Evolutionary conservation across 2,113 vertebrate species (phyloP).

Genomic region (Pseudopodoces humilis): DNA sequence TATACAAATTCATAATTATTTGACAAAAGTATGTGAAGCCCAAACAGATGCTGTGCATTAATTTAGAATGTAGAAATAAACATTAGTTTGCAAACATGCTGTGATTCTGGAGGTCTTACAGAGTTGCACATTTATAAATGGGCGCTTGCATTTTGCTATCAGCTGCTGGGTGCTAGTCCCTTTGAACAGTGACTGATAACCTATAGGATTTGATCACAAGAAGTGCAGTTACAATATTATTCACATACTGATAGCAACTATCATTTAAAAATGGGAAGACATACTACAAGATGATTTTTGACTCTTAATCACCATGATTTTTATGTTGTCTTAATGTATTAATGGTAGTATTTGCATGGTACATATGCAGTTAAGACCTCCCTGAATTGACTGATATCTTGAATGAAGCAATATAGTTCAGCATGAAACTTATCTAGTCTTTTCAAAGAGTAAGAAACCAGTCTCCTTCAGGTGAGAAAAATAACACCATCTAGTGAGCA

Average conservation of each 20-base stretch:
- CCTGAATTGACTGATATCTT: not conserved
- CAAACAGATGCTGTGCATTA: not conserved
- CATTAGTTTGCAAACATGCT: not conserved
- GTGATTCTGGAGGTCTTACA: not conserved
- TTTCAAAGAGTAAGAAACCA: not conserved
- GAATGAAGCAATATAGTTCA: not conserved
- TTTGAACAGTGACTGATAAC: not conserved
- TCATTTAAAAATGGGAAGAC: not conserved
- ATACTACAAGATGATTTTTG: not conserved
- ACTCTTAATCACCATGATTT: not conserved
- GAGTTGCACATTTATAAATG: not conserved
- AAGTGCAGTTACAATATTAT: not conserved
- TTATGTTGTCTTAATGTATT: not conserved
- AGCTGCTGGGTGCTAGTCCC: not conserved
- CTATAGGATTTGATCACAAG: not conserved
- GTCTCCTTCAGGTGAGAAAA: not conserved
- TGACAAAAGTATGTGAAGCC: not conserved
- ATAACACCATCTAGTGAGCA: not conserved
- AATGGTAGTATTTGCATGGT: not conserved
- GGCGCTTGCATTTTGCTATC: not conserved
- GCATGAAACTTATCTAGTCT: not conserved
- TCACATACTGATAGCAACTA: not conserved
- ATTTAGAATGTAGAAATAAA: not conserved
- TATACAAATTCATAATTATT: not conserved
- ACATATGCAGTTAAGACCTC: not conserved